Evolutionary conservation across 2,113 vertebrate genomes (phyloP).

Genomic region (Leucopsar rothschildi): DNA sequence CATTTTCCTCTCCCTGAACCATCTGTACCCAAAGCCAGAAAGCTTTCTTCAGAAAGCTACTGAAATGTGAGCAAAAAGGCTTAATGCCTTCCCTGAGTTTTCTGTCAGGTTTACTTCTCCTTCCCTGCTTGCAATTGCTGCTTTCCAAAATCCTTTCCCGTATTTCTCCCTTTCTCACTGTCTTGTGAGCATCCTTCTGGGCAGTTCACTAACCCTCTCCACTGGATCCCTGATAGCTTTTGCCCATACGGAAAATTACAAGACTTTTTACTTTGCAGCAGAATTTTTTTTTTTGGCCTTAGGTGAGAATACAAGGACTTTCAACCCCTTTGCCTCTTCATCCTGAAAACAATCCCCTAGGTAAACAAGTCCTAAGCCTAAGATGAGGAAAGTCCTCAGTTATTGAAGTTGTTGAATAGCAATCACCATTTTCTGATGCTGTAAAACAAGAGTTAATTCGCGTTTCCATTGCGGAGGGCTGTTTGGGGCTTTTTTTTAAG

Average conservation of each 20-base stretch:
- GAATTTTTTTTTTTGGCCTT: not conserved
- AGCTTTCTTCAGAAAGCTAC: not conserved
- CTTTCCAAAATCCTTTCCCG: not conserved
- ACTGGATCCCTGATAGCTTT: accelerated
- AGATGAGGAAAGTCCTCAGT: not conserved
- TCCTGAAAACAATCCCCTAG: not conserved
- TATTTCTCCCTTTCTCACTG: not conserved
- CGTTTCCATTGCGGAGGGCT: slow-evolving; percentile 23
- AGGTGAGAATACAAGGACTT: not conserved
- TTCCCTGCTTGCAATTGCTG: not conserved
- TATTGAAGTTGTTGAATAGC: not conserved
- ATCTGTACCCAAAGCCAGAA: not conserved
- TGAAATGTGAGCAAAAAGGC: not conserved
- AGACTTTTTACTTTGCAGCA: not conserved
- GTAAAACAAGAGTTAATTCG: slow-evolving; percentile 47
- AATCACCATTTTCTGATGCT: not conserved
- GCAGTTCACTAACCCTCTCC: not conserved
- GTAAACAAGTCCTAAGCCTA: not conserved
- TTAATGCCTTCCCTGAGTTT: not conserved
- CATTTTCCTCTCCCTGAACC: not conserved
- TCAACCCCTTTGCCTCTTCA: not conserved
- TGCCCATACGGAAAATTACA: not conserved
- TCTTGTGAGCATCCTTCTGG: not conserved
- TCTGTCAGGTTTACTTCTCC: not conserved
- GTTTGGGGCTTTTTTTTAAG: not conserved